A percentile compares a stretch with the other conserved stretches of the same genome.
These are phyloP conservation scores for Protodeltote pygarga DNA, from an alignment of 2,888 invertebrate species.

Conservation along the genomic window DNA sequence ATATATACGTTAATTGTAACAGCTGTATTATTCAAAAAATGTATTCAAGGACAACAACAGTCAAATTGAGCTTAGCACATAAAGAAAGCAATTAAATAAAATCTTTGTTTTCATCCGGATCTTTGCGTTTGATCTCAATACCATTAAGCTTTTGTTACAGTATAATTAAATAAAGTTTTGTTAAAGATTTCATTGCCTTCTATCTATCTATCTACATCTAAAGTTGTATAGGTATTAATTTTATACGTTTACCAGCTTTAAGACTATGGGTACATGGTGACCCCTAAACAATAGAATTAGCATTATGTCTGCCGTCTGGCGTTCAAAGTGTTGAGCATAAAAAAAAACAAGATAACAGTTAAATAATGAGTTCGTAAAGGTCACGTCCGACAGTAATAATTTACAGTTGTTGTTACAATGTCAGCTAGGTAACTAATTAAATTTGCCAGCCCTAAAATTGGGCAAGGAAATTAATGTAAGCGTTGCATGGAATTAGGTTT, in stretches of 20 bases:
- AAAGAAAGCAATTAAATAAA: no score
- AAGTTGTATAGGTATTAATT: no score
- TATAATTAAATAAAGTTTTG: constrained; percentile 23
- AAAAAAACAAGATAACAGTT: constrained; percentile 5
- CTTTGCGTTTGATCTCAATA: constrained; percentile 9
- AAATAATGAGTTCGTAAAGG: constrained; percentile 15
- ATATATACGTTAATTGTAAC: no score
- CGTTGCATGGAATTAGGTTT: neutral
- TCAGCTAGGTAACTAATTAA: constrained; percentile 2
- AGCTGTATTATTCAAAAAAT: no score
- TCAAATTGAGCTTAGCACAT: no score
- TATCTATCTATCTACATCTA: no score
- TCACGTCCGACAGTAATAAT: constrained; percentile 4
- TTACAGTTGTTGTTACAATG: constrained; percentile 7
- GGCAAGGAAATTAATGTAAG: constrained; percentile 6
- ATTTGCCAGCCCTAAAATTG: constrained; percentile 3
- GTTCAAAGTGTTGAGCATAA: no score
- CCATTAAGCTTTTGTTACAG: constrained; percentile 12
- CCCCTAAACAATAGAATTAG: no score
- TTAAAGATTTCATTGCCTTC: neutral
- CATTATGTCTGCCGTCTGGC: no score
- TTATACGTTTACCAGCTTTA: no score
- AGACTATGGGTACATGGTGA: no score
- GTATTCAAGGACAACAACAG: no score
- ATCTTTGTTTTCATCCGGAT: constrained; percentile 1